phyloP scores from a whole-genome alignment of 2,113 vertebrate species.

The Calonectris borealis region DNA sequence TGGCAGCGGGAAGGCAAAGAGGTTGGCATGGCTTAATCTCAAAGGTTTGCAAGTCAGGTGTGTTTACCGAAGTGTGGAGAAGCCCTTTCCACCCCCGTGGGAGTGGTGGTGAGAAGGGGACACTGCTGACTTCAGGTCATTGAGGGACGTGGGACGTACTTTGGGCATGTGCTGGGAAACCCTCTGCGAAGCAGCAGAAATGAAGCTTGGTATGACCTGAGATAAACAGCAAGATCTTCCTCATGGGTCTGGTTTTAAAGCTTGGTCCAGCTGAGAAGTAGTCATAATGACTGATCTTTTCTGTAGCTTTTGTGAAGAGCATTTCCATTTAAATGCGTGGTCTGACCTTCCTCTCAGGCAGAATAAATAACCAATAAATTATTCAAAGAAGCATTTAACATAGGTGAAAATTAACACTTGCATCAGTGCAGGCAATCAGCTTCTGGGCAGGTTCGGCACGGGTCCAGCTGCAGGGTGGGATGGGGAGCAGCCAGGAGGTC shows the following conservation, averaged over 20 bases:
- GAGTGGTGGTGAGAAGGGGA: neutral
- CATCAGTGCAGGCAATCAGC: neutral
- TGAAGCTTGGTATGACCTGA: neutral
- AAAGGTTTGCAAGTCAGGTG: neutral
- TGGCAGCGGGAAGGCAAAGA: neutral
- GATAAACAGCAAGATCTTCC: neutral
- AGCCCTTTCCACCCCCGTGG: neutral
- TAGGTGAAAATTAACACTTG: slow-evolving; percentile 58
- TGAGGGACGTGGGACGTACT: neutral
- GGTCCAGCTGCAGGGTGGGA: neutral
- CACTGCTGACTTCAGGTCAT: neutral
- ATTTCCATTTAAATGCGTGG: slow-evolving; percentile 57
- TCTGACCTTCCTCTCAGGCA: slow-evolving; percentile 54
- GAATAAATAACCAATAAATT: slow-evolving; percentile 67
- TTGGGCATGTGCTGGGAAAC: neutral
- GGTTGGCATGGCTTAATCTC: neutral
- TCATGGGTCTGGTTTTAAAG: neutral
- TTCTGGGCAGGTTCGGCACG: neutral
- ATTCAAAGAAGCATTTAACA: slow-evolving; percentile 58
- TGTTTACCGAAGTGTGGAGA: neutral
- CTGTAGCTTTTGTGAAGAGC: neutral
- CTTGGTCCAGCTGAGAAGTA: neutral
- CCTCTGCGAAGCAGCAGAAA: neutral
- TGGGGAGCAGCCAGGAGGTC: neutral
- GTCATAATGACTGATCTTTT: neutral